These are phyloP conservation scores for Rhimphoctona megacephalus DNA, from an alignment of 2,888 invertebrate genomes.

Conservation along the genomic window DNA sequence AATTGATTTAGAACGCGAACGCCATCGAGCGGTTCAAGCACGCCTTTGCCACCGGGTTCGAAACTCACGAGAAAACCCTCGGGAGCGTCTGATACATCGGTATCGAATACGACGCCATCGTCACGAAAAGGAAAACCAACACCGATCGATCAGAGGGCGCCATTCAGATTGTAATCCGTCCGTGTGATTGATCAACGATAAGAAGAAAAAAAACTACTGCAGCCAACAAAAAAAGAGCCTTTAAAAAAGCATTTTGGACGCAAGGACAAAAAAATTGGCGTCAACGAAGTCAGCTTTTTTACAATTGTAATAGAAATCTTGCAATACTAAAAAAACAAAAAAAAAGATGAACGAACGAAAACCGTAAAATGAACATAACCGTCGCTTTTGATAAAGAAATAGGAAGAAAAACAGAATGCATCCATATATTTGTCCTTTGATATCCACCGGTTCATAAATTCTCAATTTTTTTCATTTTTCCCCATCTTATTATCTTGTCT, in stretches of 20 bases:
- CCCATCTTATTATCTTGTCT: conserved; percentile 29
- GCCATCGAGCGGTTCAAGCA: conserved; percentile 90
- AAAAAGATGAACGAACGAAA: conserved; percentile 10
- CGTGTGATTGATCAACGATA: conserved; percentile 42
- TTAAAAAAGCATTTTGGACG: conserved; percentile 33
- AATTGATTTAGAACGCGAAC: conserved; percentile 88
- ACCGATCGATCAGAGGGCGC: conserved; percentile 84
- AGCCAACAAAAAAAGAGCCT: conserved; percentile 50
- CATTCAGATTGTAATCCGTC: conserved; percentile 82
- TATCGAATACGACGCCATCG: conserved; percentile 85
- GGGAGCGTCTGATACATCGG: conserved; percentile 89
- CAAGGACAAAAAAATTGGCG: conserved; percentile 10
- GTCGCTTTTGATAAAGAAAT: conserved; percentile 67
- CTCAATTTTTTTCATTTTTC: conserved; percentile 21
- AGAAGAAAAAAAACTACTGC: conserved; percentile 16
- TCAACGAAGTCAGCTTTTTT: conserved; percentile 65
- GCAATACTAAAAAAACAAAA: conserved; percentile 38
- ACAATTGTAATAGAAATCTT: conserved; percentile 59
- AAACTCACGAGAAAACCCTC: conserved; percentile 89
- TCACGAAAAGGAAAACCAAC: conserved; percentile 84
- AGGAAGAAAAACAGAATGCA: conserved; percentile 39
- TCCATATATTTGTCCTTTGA: conserved; percentile 46
- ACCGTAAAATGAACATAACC: conserved; percentile 50
- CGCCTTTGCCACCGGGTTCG: conserved; percentile 89
- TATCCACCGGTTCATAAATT: conserved; percentile 53